Evolutionary conservation across 2,113 vertebrate species (phyloP), one percentile per base, ranked within the genome.

Genomic region (Coturnix japonica): DNA sequence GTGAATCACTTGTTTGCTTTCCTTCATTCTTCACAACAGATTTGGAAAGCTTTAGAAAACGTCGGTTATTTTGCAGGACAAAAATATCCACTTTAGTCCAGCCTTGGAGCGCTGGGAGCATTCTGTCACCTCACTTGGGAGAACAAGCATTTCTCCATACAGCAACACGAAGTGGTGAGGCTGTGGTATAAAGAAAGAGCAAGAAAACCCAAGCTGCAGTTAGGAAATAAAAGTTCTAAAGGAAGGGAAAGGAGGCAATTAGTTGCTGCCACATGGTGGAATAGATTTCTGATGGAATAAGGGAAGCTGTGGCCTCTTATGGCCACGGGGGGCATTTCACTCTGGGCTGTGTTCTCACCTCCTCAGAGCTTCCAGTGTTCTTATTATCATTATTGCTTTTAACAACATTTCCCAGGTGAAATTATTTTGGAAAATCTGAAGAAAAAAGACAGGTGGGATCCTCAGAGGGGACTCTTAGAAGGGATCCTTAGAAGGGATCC

Each of bases 41-140:
- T 9, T 60, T 74, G 59, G 61, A 85, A 83, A 85, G 57, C 75
- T 49, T 90, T 60, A 75, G 67, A 91, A 89, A 94, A 90, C 10
- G 26, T 11, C 3, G 4, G 16, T 5, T 76, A 57, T 77, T 87
- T 71, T 82, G 17, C 66, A 90, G 47, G 41, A 64, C 59, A 76
- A 85, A 92, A 91, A 67, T 77, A 87, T 54, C 64, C 87, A 37
- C 37, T 80, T 39, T 69, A n/a, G 70, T 74, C 25, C 2, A 5
- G 60, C 88, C 69, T 69, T 60, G 76, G 67, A 57, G 67, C 1
- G 0, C 90, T 91, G 85, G 41, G 75, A 92, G 87, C 84, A 69
- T 80, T 83, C 80, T 80, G 64, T 70, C 81, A 83, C 65, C 65
- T 91, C 64, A 67, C 44, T 46, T 67, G 41, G 54, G 60, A 82